Evolutionary conservation across 1,140 invertebrate species (phyloP).

Genomic region (Philaenus spumarius): DNA sequence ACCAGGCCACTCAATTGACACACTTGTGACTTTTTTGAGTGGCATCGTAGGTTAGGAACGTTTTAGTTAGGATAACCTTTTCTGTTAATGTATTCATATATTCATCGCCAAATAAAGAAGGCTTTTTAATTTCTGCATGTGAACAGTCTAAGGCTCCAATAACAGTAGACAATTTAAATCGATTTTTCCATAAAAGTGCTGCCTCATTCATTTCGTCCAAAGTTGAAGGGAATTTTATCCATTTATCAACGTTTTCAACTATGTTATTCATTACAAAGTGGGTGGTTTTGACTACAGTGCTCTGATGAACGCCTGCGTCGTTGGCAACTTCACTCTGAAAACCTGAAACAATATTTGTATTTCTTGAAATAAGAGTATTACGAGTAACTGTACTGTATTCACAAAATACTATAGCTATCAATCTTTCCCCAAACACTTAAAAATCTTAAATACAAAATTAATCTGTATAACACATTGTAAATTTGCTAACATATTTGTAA

Average conservation of each 20-base stretch:
- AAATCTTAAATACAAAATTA: no score
- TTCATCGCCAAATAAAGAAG: not conserved
- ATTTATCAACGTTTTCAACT: not conserved
- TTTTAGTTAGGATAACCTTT: slow-evolving; percentile 6
- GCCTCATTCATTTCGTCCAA: slow-evolving; percentile 4
- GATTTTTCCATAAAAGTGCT: not conserved
- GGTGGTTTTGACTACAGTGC: not conserved
- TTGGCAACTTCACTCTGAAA: no score
- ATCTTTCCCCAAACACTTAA: no score
- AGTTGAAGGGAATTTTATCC: no score
- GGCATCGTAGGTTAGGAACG: not conserved
- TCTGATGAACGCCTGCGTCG: not conserved
- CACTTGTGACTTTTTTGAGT: slow-evolving; percentile 7
- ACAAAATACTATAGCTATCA: no score
- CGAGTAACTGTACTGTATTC: no score
- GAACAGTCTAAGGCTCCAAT: not conserved
- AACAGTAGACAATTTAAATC: not conserved
- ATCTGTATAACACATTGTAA: no score
- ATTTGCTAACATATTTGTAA: no score
- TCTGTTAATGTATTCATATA: not conserved
- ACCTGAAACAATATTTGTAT: no score
- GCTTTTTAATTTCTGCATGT: not conserved
- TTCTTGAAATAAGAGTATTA: no score
- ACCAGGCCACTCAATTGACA: not conserved
- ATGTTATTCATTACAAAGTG: not conserved